Percentiles rank a stretch among this genome's conserved stretches.
These are phyloP conservation scores for Mugil cephalus DNA, from an alignment of 2,113 vertebrate species.

Conservation along the genomic window DNA sequence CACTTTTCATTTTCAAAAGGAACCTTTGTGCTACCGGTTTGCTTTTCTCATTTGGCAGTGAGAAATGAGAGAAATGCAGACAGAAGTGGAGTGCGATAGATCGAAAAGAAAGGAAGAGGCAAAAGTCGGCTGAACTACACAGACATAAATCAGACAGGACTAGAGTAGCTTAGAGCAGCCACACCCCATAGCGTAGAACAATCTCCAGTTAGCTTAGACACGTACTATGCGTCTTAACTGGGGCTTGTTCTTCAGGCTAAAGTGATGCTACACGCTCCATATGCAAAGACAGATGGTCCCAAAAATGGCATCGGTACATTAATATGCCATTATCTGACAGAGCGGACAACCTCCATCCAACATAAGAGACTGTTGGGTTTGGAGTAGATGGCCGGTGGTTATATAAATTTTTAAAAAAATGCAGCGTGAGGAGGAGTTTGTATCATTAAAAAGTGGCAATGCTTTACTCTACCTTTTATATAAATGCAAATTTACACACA, in stretches of 20 bases:
- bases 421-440: not conserved
- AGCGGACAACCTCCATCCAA: slow-evolving; percentile 8
- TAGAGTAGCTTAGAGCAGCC: slow-evolving; percentile 4
- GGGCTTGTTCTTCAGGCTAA: slow-evolving; percentile 5
- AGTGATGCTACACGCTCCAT: slow-evolving; percentile 10
- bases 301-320: slow-evolving; percentile 41
- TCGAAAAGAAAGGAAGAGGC: slow-evolving; percentile 16
- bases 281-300: not conserved
- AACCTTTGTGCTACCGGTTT: slow-evolving; percentile 1
- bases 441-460: not conserved
- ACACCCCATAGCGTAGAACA: slow-evolving; percentile 17
- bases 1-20: not conserved
- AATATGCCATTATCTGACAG: slow-evolving; percentile 35
- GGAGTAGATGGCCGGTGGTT: not conserved
- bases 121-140: not conserved
- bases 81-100: slow-evolving; percentile 37
- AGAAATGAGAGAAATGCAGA: slow-evolving; percentile 13
- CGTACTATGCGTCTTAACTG: not conserved
- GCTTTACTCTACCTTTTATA: slow-evolving; percentile 1
- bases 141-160: not conserved
- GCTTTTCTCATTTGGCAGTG: slow-evolving; percentile 2
- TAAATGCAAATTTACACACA: slow-evolving; percentile 16
- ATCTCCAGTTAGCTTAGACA: slow-evolving; percentile 1
- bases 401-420: slow-evolving; percentile 10
- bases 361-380: slow-evolving; percentile 9